Conservation (phyloP, 1,140 invertebrate genomes). For the Hyles vespertilio region DNA sequence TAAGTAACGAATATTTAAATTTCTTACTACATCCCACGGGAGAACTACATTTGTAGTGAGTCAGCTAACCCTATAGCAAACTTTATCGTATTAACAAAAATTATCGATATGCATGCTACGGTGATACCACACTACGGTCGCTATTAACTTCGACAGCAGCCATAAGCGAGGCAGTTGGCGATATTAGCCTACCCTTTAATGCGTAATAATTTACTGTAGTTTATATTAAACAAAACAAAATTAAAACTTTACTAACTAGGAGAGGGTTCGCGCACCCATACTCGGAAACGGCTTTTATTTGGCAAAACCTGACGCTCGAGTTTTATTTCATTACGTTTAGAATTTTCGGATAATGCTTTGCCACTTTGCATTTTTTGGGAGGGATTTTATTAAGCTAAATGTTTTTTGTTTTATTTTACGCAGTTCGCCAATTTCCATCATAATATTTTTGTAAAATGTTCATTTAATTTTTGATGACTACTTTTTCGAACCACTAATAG, state of each 20-base stretch:
- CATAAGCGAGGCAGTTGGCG: slow-evolving; percentile 63
- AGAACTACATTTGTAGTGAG: not conserved
- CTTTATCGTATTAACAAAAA: not conserved
- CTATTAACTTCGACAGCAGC: slow-evolving; percentile 68
- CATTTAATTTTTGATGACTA: no score
- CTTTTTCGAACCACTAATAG: no score
- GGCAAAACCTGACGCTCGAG: no score
- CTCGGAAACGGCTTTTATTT: no score
- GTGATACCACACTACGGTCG: slow-evolving; percentile 28
- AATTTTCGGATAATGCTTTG: no score
- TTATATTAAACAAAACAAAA: slow-evolving; percentile 70
- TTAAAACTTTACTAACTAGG: slow-evolving; percentile 60
- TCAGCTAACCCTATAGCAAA: no score
- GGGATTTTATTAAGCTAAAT: not conserved
- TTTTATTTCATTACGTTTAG: no score
- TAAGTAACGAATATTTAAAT: no score
- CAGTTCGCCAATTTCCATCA: not conserved
- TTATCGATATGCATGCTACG: slow-evolving; percentile 17
- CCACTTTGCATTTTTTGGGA: no score
- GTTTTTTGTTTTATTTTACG: not conserved
- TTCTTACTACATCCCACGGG: no score
- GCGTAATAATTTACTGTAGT: slow-evolving; percentile 70
- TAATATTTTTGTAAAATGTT: not conserved
- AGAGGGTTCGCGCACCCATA: slow-evolving; percentile 7
- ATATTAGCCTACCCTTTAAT: slow-evolving; percentile 71